A percentile compares a stretch with the other conserved stretches of the same genome.
Conservation (phyloP, 2,888 invertebrate genomes). For the Plagodis pulveraria region DNA sequence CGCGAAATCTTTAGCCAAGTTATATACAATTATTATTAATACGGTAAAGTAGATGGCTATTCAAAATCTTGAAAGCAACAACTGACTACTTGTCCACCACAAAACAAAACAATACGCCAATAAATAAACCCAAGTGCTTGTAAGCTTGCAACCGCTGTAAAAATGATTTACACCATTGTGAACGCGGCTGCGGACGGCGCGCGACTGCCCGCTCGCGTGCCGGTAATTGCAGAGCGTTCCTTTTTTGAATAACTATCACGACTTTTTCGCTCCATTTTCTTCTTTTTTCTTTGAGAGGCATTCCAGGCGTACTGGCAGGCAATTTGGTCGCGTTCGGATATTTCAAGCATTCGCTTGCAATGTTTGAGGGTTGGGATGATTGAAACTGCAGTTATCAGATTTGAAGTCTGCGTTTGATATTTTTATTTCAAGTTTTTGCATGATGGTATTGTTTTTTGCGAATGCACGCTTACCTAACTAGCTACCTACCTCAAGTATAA, state of each 20-base stretch:
- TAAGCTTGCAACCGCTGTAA: slow-evolving; percentile 35
- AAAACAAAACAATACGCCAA: slow-evolving; percentile 21
- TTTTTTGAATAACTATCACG: slow-evolving; percentile 84
- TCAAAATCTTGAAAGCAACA: too few relatives aligned
- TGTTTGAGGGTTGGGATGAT: slow-evolving; percentile 21
- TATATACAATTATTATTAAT: neutral
- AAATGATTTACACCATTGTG: slow-evolving; percentile 54
- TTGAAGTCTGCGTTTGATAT: too few relatives aligned
- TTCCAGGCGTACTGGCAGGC: slow-evolving; percentile 69
- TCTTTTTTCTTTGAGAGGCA: slow-evolving; percentile 66
- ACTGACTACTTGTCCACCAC: neutral
- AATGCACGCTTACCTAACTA: too few relatives aligned
- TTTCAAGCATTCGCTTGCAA: slow-evolving; percentile 65
- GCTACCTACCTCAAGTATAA: too few relatives aligned
- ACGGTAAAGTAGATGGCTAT: too few relatives aligned
- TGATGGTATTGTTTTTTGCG: too few relatives aligned
- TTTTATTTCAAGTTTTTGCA: neutral
- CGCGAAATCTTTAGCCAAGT: too few relatives aligned
- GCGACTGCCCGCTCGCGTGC: slow-evolving; percentile 82
- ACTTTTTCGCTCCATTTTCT: slow-evolving; percentile 80
- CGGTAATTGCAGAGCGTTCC: slow-evolving; percentile 80
- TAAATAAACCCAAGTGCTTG: slow-evolving; percentile 24
- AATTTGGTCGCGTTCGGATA: slow-evolving; percentile 73
- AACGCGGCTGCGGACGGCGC: slow-evolving; percentile 64
- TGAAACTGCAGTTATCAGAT: slow-evolving; percentile 6